Percentiles rank a stretch among this genome's conserved stretches.
Conservation (phyloP, 2,888 invertebrate genomes). For the Maniola hyperantus region DNA sequence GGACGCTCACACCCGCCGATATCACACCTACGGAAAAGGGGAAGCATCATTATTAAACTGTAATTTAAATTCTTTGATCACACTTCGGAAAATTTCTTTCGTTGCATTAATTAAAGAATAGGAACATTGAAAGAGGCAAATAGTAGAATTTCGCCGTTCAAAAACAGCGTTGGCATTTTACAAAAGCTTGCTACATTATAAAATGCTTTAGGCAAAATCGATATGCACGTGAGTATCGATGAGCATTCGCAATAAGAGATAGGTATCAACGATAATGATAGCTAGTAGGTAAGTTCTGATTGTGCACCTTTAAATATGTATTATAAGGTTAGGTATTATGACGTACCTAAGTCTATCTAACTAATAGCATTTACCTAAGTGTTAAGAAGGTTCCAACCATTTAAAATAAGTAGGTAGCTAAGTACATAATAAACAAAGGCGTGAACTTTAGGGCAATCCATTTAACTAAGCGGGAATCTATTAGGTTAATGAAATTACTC, state of each 20-base stretch:
- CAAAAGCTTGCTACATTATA: no score
- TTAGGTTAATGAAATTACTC: slow-evolving; percentile 12
- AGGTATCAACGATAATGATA: no score
- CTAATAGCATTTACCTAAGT: neutral
- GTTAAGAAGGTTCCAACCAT: neutral
- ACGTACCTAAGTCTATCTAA: neutral
- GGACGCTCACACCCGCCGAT: slow-evolving; percentile 95
- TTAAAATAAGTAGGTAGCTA: neutral
- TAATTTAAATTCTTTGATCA: slow-evolving; percentile 21
- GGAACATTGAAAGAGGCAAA: no score
- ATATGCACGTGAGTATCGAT: no score
- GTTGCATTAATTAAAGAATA: neutral
- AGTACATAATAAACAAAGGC: neutral
- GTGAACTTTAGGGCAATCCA: slow-evolving; percentile 9
- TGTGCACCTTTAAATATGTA: neutral
- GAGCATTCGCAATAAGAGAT: no score
- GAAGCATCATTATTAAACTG: slow-evolving; percentile 40
- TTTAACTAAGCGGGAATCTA: slow-evolving; percentile 5
- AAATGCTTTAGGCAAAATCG: no score
- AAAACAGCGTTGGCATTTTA: no score
- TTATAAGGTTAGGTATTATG: neutral
- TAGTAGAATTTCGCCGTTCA: no score
- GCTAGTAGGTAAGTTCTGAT: neutral
- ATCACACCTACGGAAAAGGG: slow-evolving; percentile 89
- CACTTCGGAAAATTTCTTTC: neutral